Percentiles rank a stretch among this genome's conserved stretches.
phyloP scores from a whole-genome alignment of 2,113 vertebrate species.

The Sceloporus undulatus region DNA sequence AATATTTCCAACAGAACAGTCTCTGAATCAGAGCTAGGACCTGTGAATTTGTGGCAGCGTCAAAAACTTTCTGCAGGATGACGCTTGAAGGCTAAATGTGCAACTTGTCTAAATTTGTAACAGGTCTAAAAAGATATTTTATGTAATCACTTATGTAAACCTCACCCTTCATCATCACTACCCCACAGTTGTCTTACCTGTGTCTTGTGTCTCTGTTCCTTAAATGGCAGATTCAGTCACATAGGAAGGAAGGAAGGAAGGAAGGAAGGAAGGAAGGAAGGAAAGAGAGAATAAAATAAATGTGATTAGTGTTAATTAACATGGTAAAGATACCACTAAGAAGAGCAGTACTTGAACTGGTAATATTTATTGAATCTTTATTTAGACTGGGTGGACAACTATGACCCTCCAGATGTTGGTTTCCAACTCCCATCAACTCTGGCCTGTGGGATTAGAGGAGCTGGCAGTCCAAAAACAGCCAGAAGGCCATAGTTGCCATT shows the following conservation, averaged over 20 bases:
- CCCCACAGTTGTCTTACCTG: constrained; percentile 85
- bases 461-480: too few species aligned
- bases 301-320: constrained; percentile 57
- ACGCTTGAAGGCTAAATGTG: background rate
- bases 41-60: background rate
- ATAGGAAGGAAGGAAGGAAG: constrained; percentile 60
- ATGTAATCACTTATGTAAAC: background rate
- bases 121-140: too few species aligned
- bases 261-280: constrained; percentile 68
- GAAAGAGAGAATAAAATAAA: constrained; percentile 65
- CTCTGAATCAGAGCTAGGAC: background rate
- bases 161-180: background rate
- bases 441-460: too few species aligned
- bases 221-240: constrained; percentile 64
- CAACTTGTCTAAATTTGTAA: background rate
- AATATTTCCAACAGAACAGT: too few species aligned
- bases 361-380: background rate
- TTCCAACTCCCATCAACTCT: too few species aligned
- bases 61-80: too few species aligned
- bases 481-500: too few species aligned
- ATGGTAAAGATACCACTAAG: constrained; percentile 22
- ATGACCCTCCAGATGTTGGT: too few species aligned
- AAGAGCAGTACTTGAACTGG: background rate
- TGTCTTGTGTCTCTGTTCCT: constrained; percentile 99
- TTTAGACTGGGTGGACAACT: background rate